These are phyloP conservation scores for Rhynchomys soricoides DNA, from an alignment of 2,113 vertebrate genomes.

Conservation along the genomic window DNA sequence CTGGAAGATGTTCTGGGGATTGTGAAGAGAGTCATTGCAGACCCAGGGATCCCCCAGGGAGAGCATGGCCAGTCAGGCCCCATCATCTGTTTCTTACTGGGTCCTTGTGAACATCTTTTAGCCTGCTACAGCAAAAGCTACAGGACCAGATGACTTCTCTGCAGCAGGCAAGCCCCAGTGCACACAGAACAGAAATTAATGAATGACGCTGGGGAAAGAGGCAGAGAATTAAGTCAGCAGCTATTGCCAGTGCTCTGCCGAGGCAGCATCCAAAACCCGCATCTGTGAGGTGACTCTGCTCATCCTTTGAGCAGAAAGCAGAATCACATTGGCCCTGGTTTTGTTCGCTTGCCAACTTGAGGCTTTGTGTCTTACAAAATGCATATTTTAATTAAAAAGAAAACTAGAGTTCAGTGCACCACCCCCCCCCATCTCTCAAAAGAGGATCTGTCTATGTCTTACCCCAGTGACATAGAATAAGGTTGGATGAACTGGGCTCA, in stretches of 20 bases:
- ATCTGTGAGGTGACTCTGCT: slow-evolving; percentile 3
- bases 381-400: slow-evolving; percentile 63
- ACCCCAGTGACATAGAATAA: not conserved
- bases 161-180: not conserved
- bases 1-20: slow-evolving; percentile 54
- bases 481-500: not conserved
- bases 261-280: slow-evolving; percentile 3
- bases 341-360: slow-evolving; percentile 44
- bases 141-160: slow-evolving; percentile 58
- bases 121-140: slow-evolving; percentile 52
- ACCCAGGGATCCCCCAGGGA: slow-evolving; percentile 44
- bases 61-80: not conserved
- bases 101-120: slow-evolving; percentile 63
- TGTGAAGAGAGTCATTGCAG: slow-evolving; percentile 1
- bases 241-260: slow-evolving; percentile 42
- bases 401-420: not conserved
- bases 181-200: slow-evolving; percentile 65
- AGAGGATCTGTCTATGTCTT: not conserved
- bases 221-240: not conserved
- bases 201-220: slow-evolving; percentile 51
- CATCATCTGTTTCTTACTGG: slow-evolving; percentile 29
- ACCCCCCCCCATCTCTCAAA: not conserved
- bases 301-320: slow-evolving; percentile 17
- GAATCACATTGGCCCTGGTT: slow-evolving; percentile 29
- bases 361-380: slow-evolving; percentile 54